Percentiles rank a stretch among this genome's conserved stretches.
Conservation (phyloP, 2,113 vertebrate species). For the Mugil cephalus region DNA sequence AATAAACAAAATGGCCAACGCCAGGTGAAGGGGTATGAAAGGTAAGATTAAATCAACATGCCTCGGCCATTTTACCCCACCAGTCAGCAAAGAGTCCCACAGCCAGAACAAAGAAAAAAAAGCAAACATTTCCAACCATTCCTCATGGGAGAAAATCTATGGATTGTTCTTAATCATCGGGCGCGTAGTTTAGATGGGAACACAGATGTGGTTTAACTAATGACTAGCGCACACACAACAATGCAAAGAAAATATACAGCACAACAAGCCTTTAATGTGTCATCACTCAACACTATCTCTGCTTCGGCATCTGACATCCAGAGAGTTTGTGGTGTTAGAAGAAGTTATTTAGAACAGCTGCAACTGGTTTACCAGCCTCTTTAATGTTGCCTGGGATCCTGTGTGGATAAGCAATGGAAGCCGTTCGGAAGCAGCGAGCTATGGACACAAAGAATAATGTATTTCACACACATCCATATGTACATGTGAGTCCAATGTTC, state of each 20-base stretch:
- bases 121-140: slow-evolving; percentile 17
- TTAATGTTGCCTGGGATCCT: slow-evolving; percentile 10
- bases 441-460: background rate
- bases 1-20: slow-evolving; percentile 20
- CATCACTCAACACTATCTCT: slow-evolving; percentile 23
- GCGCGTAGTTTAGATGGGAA: slow-evolving; percentile 42
- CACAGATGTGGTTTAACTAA: slow-evolving; percentile 51
- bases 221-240: slow-evolving; percentile 41
- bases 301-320: slow-evolving; percentile 39
- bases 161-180: slow-evolving; percentile 34
- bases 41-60: slow-evolving; percentile 50
- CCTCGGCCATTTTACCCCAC: background rate
- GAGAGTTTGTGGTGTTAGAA: slow-evolving; percentile 34
- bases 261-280: slow-evolving; percentile 9
- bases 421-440: slow-evolving; percentile 18
- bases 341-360: slow-evolving; percentile 61
- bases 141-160: slow-evolving; percentile 24
- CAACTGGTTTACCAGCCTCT: slow-evolving; percentile 32
- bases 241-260: slow-evolving; percentile 29
- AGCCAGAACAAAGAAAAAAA: background rate
- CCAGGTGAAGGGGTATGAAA: slow-evolving; percentile 30
- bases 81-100: slow-evolving; percentile 5
- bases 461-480: slow-evolving; percentile 1
- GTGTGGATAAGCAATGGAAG: slow-evolving; percentile 10
- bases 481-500: background rate